Conservation (phyloP, 2,797 vertebrate species). For the Sebastiscus albofasciatus region DNA sequence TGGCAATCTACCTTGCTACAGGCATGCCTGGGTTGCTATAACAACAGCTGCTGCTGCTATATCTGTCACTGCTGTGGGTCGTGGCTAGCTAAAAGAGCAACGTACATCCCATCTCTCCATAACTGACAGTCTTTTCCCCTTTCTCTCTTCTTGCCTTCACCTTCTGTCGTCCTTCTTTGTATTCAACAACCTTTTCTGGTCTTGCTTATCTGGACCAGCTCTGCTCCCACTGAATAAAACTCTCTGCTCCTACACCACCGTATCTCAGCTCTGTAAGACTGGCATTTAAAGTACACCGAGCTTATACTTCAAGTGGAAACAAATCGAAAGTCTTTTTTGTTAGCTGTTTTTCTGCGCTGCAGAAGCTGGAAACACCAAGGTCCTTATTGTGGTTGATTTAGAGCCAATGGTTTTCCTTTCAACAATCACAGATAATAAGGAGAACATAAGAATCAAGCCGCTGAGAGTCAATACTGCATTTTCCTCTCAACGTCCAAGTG, state of each 20-base stretch:
- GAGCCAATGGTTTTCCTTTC: conserved; percentile 1
- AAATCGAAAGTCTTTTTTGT: conserved; percentile 6
- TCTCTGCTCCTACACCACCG: neutral
- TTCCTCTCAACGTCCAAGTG: conserved; percentile 8
- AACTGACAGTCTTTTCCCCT: conserved; percentile 24
- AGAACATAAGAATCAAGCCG: neutral
- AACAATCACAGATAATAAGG: conserved; percentile 21
- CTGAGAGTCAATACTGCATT: conserved; percentile 8
- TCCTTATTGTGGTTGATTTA: conserved; percentile 9
- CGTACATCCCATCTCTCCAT: conserved; percentile 45
- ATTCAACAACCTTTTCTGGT: neutral
- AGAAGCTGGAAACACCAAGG: conserved; percentile 22
- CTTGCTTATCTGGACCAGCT: conserved; percentile 8
- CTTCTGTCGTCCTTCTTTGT: conserved; percentile 13
- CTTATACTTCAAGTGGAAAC: conserved; percentile 6
- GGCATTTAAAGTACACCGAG: conserved; percentile 15
- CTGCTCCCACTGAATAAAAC: neutral
- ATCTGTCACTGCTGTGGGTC: conserved; percentile 68
- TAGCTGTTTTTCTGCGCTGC: neutral
- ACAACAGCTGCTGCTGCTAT: conserved; percentile 77
- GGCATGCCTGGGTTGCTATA: conserved; percentile 72
- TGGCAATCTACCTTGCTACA: conserved; percentile 46
- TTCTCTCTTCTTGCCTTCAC: neutral
- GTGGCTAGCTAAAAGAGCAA: conserved; percentile 62
- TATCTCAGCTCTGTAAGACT: neutral